Percentiles rank a stretch among this genome's conserved stretches.
phyloP scores from a whole-genome alignment of 1,140 invertebrate genomes.

The Trichonephila clavipes region DNA sequence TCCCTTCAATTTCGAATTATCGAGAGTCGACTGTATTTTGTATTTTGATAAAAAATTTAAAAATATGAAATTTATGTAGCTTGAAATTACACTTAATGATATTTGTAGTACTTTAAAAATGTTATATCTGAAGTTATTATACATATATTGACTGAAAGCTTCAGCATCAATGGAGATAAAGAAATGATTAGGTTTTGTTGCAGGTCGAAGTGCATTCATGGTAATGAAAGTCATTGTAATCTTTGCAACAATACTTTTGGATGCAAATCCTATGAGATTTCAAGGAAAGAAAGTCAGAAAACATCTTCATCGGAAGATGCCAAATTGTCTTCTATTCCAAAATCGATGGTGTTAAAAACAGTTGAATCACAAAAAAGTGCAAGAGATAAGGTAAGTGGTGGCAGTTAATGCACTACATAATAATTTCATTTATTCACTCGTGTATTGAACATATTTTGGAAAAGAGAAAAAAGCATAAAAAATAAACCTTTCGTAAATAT shows the following conservation, averaged over 20 bases:
- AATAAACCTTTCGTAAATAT: too few relatives aligned
- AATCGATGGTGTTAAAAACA: constrained; percentile 12
- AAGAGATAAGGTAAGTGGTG: constrained; percentile 26
- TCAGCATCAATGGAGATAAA: not conserved
- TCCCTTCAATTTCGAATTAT: too few relatives aligned
- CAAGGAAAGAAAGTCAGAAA: constrained; percentile 42
- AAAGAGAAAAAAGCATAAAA: too few relatives aligned
- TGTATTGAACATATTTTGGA: too few relatives aligned
- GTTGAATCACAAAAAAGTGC: constrained; percentile 18
- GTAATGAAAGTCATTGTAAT: constrained; percentile 8
- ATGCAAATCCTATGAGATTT: constrained; percentile 22
- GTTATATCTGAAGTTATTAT: too few relatives aligned
- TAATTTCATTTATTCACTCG: too few relatives aligned
- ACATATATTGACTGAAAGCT: not conserved
- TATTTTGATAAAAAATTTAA: too few relatives aligned
- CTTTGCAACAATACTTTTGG: constrained; percentile 48
- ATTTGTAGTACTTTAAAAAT: too few relatives aligned
- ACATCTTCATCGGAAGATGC: not conserved
- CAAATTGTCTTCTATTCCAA: constrained; percentile 34
- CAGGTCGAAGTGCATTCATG: constrained; percentile 53
- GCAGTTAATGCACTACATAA: too few relatives aligned
- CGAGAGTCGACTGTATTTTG: too few relatives aligned
- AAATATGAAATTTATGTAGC: too few relatives aligned
- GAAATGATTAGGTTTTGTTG: not conserved
- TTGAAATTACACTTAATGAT: too few relatives aligned